Evolutionary conservation across 1,140 invertebrate genomes (phyloP).

Genomic region (Drosophila ercepeae): DNA sequence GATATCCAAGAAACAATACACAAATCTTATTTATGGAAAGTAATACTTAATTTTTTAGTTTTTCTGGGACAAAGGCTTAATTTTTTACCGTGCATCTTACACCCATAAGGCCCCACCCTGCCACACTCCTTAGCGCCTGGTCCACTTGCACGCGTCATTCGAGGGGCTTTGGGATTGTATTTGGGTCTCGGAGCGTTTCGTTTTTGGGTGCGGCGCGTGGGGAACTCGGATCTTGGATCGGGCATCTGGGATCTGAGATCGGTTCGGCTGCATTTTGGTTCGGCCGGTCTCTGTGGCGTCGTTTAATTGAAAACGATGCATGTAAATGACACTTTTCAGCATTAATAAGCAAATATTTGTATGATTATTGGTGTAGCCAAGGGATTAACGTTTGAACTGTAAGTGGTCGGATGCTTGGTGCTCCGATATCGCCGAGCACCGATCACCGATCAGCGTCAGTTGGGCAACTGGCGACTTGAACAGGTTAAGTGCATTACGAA

Average conservation of each 20-base stretch:
- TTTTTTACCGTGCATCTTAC: conserved; percentile 13
- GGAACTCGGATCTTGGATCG: conserved; percentile 34
- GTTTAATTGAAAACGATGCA: conserved; percentile 83
- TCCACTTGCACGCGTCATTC: conserved; percentile 47
- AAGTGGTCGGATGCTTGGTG: conserved; percentile 44
- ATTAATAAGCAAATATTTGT: conserved; percentile 83
- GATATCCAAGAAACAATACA: too few relatives aligned
- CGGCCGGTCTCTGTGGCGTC: conserved; percentile 59
- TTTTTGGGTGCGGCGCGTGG: conserved; percentile 48
- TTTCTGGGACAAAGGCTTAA: too few relatives aligned
- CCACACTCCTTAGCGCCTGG: conserved; percentile 35
- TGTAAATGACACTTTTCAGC: conserved; percentile 83
- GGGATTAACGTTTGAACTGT: conserved; percentile 64
- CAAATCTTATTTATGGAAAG: too few relatives aligned
- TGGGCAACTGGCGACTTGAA: conserved; percentile 36
- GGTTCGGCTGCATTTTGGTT: conserved; percentile 21
- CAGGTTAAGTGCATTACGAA: conserved; percentile 57
- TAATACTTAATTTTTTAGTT: background rate
- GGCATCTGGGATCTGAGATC: conserved; percentile 38
- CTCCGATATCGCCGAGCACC: conserved; percentile 35
- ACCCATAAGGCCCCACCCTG: conserved; percentile 1
- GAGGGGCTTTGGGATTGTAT: conserved; percentile 39
- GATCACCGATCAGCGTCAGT: conserved; percentile 44
- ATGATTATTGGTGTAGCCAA: conserved; percentile 77
- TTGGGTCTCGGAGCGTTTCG: conserved; percentile 36